phyloP scores from a whole-genome alignment of 2,888 invertebrate genomes.

The Mantis religiosa region DNA sequence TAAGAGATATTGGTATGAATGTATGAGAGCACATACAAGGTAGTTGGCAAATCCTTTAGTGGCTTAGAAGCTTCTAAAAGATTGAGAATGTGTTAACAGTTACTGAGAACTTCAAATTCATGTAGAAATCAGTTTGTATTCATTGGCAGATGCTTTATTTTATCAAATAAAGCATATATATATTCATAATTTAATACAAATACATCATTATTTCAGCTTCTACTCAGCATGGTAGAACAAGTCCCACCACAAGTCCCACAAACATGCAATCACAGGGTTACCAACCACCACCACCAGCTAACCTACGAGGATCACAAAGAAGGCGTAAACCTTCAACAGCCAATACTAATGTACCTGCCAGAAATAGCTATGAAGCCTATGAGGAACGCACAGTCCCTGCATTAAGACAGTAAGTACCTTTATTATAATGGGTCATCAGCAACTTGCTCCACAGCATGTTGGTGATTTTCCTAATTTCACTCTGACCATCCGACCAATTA shows the following conservation, averaged over 20 bases:
- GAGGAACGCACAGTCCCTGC: conserved; percentile 83
- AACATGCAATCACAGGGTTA: conserved; percentile 9
- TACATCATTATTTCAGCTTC: neutral
- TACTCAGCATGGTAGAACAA: neutral
- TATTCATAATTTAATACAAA: neutral
- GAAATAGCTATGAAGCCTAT: conserved; percentile 77
- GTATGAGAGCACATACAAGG: no score
- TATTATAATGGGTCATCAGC: no score
- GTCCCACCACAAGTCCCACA: conserved; percentile 19
- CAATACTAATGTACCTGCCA: conserved; percentile 47
- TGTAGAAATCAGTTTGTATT: neutral
- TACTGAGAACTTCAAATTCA: neutral
- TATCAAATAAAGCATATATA: no score
- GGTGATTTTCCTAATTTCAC: no score
- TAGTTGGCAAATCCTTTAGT: no score
- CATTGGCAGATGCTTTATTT: neutral
- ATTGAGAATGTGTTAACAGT: no score
- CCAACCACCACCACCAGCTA: neutral
- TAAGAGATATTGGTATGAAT: no score
- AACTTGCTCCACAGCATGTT: no score
- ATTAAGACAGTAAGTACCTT: conserved; percentile 68
- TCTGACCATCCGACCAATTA: no score
- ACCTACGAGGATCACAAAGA: conserved; percentile 18
- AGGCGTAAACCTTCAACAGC: conserved; percentile 13
- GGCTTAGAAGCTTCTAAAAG: no score